Conservation (phyloP, 2,888 invertebrate species). For the Polydrusus tereticollis region DNA sequence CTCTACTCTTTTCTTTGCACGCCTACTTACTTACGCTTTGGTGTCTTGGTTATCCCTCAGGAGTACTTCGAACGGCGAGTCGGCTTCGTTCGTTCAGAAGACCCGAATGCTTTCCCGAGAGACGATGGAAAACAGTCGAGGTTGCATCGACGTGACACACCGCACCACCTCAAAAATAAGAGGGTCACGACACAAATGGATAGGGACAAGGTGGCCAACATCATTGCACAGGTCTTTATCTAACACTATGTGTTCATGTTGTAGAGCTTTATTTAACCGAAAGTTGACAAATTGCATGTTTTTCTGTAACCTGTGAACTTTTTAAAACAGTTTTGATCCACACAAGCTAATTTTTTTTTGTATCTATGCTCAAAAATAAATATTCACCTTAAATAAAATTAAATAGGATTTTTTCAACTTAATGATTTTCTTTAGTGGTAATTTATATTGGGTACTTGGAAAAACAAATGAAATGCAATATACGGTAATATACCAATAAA, state of each 20-base stretch:
- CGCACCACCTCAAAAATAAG: slow-evolving; percentile 99
- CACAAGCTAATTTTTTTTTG: no score
- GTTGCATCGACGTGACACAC: slow-evolving; percentile 94
- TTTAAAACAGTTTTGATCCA: no score
- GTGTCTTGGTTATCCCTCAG: slow-evolving; percentile 49
- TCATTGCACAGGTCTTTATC: slow-evolving; percentile 75
- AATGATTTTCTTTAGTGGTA: no score
- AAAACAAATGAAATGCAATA: no score
- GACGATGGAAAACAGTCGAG: slow-evolving; percentile 73
- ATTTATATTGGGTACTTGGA: no score
- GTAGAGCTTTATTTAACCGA: no score
- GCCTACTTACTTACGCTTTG: slow-evolving; percentile 32
- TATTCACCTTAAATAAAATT: no score
- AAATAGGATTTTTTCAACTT: no score
- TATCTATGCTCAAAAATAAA: no score
- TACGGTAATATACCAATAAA: no score
- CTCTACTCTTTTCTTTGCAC: slow-evolving; percentile 10
- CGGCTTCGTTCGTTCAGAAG: slow-evolving; percentile 69
- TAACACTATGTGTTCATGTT: slow-evolving; percentile 21
- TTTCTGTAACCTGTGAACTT: no score
- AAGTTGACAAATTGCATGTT: no score
- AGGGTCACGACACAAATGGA: slow-evolving; percentile 81
- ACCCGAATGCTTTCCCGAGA: slow-evolving; percentile 60
- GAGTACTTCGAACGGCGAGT: slow-evolving; percentile 72
- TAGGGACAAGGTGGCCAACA: slow-evolving; percentile 80